phyloP scores from a whole-genome alignment of 2,888 invertebrate genomes.

The Lepidocyrtoides sp. region DNA sequence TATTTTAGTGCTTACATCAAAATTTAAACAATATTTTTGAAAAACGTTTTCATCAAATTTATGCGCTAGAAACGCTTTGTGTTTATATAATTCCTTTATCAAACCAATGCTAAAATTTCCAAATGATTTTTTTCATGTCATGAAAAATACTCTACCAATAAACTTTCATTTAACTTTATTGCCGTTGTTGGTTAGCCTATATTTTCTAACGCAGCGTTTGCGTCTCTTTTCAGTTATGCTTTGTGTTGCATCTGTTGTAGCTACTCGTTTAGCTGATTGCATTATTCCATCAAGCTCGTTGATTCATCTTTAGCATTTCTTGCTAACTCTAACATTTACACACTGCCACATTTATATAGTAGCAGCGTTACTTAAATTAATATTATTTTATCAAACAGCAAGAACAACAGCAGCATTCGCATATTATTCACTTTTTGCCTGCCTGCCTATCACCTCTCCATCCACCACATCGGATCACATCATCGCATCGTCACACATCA shows the following conservation, averaged over 20 bases:
- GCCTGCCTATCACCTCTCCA: neutral
- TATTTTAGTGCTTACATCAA: too few relatives aligned
- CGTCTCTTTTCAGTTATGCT: neutral
- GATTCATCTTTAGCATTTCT: neutral
- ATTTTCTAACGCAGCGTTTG: neutral
- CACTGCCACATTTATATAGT: neutral
- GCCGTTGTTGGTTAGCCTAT: neutral
- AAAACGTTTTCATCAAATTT: too few relatives aligned
- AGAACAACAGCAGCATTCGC: neutral
- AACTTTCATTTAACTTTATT: neutral
- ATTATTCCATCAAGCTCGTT: conserved; percentile 4
- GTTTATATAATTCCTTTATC: too few relatives aligned
- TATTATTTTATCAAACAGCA: conserved; percentile 27
- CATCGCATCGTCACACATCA: neutral
- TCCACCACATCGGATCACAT: neutral
- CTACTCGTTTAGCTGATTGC: neutral
- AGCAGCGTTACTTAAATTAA: neutral
- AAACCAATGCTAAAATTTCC: neutral
- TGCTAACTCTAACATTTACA: neutral
- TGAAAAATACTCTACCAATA: neutral
- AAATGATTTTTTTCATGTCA: neutral
- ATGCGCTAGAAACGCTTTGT: too few relatives aligned
- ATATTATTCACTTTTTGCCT: neutral
- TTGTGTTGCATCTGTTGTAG: neutral
- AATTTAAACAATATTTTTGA: too few relatives aligned